Conservation (phyloP, 2,888 invertebrate species). For the Ischnura elegans region DNA sequence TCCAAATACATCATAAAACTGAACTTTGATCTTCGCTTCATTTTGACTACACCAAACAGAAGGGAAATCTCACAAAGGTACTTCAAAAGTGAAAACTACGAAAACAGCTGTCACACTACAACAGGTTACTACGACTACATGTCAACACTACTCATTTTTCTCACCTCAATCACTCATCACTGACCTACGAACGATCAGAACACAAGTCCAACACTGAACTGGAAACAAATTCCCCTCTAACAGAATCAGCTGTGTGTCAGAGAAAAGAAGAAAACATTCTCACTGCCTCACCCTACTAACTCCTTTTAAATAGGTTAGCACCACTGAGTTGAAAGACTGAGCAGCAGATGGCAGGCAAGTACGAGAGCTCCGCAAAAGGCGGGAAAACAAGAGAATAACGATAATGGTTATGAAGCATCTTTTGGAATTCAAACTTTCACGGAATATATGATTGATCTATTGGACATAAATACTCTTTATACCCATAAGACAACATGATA, state of each 20-base stretch:
- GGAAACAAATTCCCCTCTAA: neutral
- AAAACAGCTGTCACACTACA: neutral
- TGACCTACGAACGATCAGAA: neutral
- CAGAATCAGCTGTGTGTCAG: conserved; percentile 34
- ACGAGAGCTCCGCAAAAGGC: neutral
- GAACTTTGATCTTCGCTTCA: neutral
- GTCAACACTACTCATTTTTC: neutral
- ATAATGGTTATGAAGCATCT: neutral
- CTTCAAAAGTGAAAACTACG: neutral
- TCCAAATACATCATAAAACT: neutral
- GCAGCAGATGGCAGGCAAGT: conserved; percentile 23
- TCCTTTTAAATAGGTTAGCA: conserved; percentile 42
- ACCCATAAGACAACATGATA: too few relatives aligned
- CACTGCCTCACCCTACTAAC: neutral
- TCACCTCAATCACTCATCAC: conserved; percentile 13
- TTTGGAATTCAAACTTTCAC: neutral
- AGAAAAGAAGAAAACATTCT: conserved; percentile 48
- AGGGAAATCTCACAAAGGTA: neutral
- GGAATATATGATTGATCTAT: neutral
- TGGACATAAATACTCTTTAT: too few relatives aligned
- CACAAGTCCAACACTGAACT: neutral
- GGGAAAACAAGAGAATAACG: neutral
- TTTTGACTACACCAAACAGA: neutral
- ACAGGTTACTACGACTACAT: conserved; percentile 8
- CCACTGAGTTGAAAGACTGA: neutral